Base-by-base conservation (phyloP, 2,113 vertebrate species). In the Narcine bancroftii region DNA sequence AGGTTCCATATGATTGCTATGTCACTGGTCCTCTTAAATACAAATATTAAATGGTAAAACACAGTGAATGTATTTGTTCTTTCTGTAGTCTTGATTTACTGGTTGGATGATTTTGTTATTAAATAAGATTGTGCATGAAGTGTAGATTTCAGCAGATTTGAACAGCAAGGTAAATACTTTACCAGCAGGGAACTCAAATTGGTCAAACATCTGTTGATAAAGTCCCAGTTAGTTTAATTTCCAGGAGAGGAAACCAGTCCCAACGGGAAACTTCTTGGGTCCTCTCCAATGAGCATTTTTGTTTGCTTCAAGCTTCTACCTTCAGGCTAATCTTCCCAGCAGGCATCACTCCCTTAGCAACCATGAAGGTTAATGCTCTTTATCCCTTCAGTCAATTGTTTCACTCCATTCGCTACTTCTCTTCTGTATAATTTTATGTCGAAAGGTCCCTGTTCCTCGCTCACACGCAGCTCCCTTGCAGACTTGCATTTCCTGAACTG, bases 181-280 rank as follows among this genome's bases (percentile, higher is more conserved):
- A 50, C 10, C 47, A 50, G 45, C 65, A 69, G 42, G 42, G 24
- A 45, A 47, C 26, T 24, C 29, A 47, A 26, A 19, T 69, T 45
- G 39, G 11, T 66, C 42, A 5, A 91, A 45, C 63, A 89, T 89
- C 56, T 89, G 56, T 87, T 36, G 33, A 66, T 45, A 21, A 36
- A 89, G 63, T 91, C 89, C 65, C 89, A 91, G 89, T 91, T 91
- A 91, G 65, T 71, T 91, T 69, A 91, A 91, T 91, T 91, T 91
- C 26, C 89, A 91, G 89, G 65, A 91, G 63, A 91, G 36, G 66
- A 69, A 91, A 66, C 39, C 10, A 69, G 26, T 71, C 65, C 39
- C 65, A 91, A 17, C 45, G 63, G 65, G 89, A 47, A 91, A 33
- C 63, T 42, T 69, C 89, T 91, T 69, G 39, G 89, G 89, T 91